Evolutionary conservation across 2,888 invertebrate genomes (phyloP).

Genomic region (Leucozona laternaria): DNA sequence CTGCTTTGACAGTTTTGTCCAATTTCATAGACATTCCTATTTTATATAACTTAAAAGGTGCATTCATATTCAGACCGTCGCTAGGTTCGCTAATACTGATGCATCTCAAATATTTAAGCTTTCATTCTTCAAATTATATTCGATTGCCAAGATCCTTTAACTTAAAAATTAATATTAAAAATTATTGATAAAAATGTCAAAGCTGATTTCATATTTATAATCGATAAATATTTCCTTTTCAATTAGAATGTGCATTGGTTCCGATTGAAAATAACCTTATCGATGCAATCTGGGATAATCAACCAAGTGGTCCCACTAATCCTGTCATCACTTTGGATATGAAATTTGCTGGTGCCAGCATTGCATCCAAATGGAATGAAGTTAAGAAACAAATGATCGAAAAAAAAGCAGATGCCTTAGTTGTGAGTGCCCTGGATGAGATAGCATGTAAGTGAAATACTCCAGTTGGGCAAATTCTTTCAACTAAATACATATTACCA

Average conservation of each 20-base stretch:
- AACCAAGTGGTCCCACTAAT: conserved; percentile 85
- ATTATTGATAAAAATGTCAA: no score
- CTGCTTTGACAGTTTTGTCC: no score
- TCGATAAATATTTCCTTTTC: background rate
- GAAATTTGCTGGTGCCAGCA: conserved; percentile 85
- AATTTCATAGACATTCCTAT: no score
- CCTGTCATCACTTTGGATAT: conserved; percentile 85
- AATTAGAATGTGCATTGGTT: conserved; percentile 86
- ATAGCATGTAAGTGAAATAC: conserved; percentile 89
- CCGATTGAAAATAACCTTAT: conserved; percentile 89
- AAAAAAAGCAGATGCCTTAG: conserved; percentile 87
- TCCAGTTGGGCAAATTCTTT: background rate
- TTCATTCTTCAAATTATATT: no score
- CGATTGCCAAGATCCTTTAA: no score
- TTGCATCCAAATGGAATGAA: conserved; percentile 88
- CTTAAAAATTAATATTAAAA: no score
- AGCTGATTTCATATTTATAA: no score
- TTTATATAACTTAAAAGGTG: no score
- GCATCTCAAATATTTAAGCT: no score
- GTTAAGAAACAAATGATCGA: conserved; percentile 87
- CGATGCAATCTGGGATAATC: conserved; percentile 88
- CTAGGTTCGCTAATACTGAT: no score
- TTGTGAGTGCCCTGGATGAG: conserved; percentile 94
- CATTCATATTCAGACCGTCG: no score
- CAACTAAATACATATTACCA: background rate